Conservation (phyloP, 2,797 vertebrate species). For the Parambassis ranga region DNA sequence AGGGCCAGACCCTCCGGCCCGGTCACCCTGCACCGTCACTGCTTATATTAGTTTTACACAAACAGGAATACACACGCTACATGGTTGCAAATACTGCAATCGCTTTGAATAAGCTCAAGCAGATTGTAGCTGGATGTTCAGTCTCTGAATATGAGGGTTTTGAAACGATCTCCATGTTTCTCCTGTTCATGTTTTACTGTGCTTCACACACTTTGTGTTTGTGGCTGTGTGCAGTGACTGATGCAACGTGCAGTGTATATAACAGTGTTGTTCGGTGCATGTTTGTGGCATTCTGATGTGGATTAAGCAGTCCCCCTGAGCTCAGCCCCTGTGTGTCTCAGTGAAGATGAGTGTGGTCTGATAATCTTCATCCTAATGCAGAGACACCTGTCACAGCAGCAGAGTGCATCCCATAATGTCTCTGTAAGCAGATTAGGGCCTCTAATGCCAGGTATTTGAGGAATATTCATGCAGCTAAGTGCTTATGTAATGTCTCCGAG, state of each 20-base stretch:
- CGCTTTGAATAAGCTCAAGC: no score
- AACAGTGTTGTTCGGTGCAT: background rate
- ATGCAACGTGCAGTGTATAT: background rate
- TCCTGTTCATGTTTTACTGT: no score
- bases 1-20: background rate
- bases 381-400: constrained; percentile 92
- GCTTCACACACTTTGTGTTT: no score
- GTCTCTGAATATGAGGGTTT: no score
- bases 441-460: constrained; percentile 97
- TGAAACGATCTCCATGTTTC: no score
- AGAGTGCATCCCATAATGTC: constrained; percentile 90
- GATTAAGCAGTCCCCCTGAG: constrained; percentile 18
- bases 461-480: constrained; percentile 93
- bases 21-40: background rate
- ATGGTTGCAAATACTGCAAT: no score
- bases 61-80: background rate
- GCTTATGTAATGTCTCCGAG: constrained; percentile 94
- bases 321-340: background rate
- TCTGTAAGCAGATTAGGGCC: constrained; percentile 89
- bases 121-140: no score
- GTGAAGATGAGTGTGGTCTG: constrained; percentile 56
- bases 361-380: constrained; percentile 81
- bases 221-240: background rate
- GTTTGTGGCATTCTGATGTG: constrained; percentile 16
- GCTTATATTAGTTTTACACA: no score